Percentiles rank a stretch among this genome's conserved stretches.
phyloP scores from a whole-genome alignment of 2,797 vertebrate genomes.

The Sebastes cheni region DNA sequence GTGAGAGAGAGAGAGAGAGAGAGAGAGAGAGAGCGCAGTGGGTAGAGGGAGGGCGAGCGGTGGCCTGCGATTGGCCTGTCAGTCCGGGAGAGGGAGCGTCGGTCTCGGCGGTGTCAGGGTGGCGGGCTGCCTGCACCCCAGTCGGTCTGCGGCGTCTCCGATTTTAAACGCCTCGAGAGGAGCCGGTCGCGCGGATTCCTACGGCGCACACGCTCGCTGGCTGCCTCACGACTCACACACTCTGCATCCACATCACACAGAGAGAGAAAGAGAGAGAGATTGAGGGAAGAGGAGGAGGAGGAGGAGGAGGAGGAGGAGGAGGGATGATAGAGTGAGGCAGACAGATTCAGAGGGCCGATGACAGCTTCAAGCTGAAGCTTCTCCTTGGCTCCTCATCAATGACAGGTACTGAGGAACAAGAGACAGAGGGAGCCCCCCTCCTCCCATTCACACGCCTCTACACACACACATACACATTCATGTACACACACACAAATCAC shows the following conservation, averaged over 20 bases:
- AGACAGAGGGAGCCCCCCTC: constrained; percentile 34
- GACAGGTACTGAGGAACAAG: constrained; percentile 77
- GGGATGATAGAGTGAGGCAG: constrained; percentile 71
- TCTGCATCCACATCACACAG: constrained; percentile 61
- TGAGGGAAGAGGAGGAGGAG: constrained; percentile 21
- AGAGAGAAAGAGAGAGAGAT: constrained; percentile 3
- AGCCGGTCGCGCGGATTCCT: constrained; percentile 45
- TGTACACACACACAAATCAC: constrained; percentile 43
- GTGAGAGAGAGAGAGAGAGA: constrained; percentile 26
- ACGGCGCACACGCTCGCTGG: constrained; percentile 33
- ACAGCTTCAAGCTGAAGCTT: constrained; percentile 77
- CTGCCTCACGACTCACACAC: constrained; percentile 59
- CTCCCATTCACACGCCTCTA: constrained; percentile 15
- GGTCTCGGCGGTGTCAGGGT: constrained; percentile 63
- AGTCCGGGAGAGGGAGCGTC: constrained; percentile 76
- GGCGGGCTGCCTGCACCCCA: constrained; percentile 49
- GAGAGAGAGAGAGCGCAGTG: constrained; percentile 16
- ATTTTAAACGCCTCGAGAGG: constrained; percentile 57
- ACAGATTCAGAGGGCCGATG: constrained; percentile 73
- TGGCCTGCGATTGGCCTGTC: constrained; percentile 77
- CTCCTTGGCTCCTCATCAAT: constrained; percentile 77
- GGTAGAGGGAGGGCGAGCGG: constrained; percentile 62
- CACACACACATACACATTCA: constrained; percentile 17
- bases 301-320: constrained; percentile 26
- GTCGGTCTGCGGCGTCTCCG: constrained; percentile 51